phyloP scores from a whole-genome alignment of 1,140 invertebrate genomes.

The Aphidius gifuensis region DNA sequence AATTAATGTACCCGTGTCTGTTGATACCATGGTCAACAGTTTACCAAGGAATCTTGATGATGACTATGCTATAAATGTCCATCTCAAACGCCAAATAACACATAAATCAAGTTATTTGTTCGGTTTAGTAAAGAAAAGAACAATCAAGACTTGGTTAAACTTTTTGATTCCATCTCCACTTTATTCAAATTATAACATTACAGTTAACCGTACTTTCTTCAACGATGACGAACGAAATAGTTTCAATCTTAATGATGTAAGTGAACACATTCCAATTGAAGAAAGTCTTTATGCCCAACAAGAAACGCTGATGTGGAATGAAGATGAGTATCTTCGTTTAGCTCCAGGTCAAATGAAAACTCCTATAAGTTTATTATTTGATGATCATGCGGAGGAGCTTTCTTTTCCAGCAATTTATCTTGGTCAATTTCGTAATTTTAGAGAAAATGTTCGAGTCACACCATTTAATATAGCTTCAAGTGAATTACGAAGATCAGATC shows the following conservation, averaged over 20 bases:
- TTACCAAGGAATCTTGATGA: slow-evolving; percentile 42
- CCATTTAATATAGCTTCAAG: slow-evolving; percentile 27
- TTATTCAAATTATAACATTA: slow-evolving; percentile 25
- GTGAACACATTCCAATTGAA: slow-evolving; percentile 31
- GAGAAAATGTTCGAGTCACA: slow-evolving; percentile 27
- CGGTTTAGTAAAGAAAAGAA: slow-evolving; percentile 22
- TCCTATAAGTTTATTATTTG: slow-evolving; percentile 28
- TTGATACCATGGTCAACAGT: slow-evolving; percentile 39
- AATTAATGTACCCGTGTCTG: slow-evolving; percentile 43
- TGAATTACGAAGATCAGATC: slow-evolving; percentile 28
- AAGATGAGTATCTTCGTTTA: slow-evolving; percentile 34
- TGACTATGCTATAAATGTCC: slow-evolving; percentile 39
- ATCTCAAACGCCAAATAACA: slow-evolving; percentile 29
- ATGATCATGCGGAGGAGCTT: slow-evolving; percentile 40
- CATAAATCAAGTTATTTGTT: slow-evolving; percentile 32
- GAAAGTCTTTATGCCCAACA: slow-evolving; percentile 36
- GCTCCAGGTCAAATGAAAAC: slow-evolving; percentile 34
- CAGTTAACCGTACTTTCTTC: slow-evolving; percentile 5
- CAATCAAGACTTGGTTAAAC: slow-evolving; percentile 26
- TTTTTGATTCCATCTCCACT: slow-evolving; percentile 23
- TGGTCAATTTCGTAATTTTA: slow-evolving; percentile 35
- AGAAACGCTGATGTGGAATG: slow-evolving; percentile 41
- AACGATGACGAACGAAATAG: not conserved
- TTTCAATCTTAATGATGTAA: not conserved
- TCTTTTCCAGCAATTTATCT: slow-evolving; percentile 43